Percentiles rank a stretch among this genome's conserved stretches.
These are phyloP conservation scores for Temnothorax curvispinosus DNA, from an alignment of 1,140 invertebrate genomes.

Conservation along the genomic window DNA sequence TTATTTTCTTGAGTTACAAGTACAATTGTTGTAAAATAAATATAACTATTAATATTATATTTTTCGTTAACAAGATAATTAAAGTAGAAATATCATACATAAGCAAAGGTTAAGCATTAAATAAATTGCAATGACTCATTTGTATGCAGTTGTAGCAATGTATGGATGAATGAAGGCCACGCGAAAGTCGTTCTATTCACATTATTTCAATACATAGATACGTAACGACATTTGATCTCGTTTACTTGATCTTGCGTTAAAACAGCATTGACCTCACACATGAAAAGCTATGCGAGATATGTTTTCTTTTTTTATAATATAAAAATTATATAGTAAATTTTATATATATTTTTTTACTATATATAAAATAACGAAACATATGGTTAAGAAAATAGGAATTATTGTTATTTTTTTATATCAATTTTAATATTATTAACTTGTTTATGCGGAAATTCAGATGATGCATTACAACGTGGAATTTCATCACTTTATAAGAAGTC, in stretches of 20 bases:
- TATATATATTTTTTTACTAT: neutral
- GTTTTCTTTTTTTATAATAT: neutral
- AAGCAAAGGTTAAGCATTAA: conserved; percentile 35
- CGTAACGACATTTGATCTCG: conserved; percentile 21
- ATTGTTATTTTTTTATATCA: neutral
- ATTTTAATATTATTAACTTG: neutral
- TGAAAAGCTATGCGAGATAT: neutral
- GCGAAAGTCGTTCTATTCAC: conserved; percentile 48
- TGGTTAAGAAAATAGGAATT: neutral
- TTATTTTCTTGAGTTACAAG: neutral
- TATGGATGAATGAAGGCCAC: conserved; percentile 26
- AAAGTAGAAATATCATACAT: neutral
- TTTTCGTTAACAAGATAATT: conserved; percentile 30
- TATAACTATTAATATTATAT: neutral
- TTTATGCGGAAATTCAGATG: neutral
- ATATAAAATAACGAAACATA: neutral
- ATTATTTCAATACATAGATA: conserved; percentile 28
- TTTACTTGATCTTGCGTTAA: conserved; percentile 32
- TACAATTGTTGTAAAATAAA: neutral
- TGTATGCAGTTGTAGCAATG: conserved; percentile 1
- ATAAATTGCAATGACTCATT: conserved; percentile 32
- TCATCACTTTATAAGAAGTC: conserved; percentile 37
- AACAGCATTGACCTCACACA: conserved; percentile 37
- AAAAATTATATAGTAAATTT: neutral
- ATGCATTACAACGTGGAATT: conserved; percentile 20